Evolutionary conservation across 2,797 vertebrate genomes (phyloP), one percentile per base, ranked within the genome.

Genomic region (Trematomus bernacchii): DNA sequence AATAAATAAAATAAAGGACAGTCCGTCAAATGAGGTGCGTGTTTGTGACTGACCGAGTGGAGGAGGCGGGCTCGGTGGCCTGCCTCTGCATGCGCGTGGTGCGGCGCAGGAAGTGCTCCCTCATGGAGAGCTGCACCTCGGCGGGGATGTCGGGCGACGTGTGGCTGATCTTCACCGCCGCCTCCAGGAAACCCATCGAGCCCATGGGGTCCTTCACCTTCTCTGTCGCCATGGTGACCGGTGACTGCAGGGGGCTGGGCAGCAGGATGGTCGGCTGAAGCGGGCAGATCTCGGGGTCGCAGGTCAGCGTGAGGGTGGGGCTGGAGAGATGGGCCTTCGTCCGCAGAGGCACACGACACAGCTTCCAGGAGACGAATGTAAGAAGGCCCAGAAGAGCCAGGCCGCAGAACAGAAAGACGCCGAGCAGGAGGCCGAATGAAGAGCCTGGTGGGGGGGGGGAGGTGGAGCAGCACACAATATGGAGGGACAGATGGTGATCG

Each of bases 101-200:
- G 79, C 97, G 97, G 14, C 97, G 92, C 93, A 97, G 94, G 88
- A 99, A 95, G 85, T 99, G 98, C 73, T 99, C 98, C 81, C 95
- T 96, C 96, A 99, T 99, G 30, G 98, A 99, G 92, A 97, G 97
- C 94, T 99, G 98, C 59, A 99, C 98, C 58, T 99, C 98, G 0
- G 98, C 96, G 0, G 98, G 98, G 89, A 99, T 99, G 87, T 99
- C 98, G 0, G 98, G 98, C 0, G 98, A 99, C 0, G 98, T 99
- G 92, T 96, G 98, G 94, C 98, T 99, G 93, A 99, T 99, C 96
- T 99, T 99, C 91, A 99, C 97, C 0, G 98, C 98, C 0, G 97
- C 96, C 89, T 99, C 98, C 85, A 99, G 94, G 94, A 99, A 98
- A 37, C 97, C 96, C 81, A 97, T 84, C 15, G 96, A 90, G 48